Base-by-base conservation (phyloP, 2,797 vertebrate genomes). In the Tiaroga cobitis region DNA sequence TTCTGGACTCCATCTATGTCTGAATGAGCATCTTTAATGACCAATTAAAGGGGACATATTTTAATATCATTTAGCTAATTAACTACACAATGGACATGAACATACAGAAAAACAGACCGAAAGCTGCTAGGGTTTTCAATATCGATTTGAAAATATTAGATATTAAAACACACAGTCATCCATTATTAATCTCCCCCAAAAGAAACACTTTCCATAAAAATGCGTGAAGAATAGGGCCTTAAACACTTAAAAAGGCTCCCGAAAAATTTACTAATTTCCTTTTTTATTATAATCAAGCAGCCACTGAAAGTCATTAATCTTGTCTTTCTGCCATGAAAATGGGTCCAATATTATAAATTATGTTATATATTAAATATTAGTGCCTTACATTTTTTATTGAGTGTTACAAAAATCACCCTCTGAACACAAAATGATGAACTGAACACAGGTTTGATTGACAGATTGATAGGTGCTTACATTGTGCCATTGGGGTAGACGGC, bases 401-500 rank as follows among this genome's bases (percentile, higher is more conserved):
- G 26, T 54, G 9, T 7, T 63, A 26, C 61, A 63, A 63, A 29
- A 63, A 63, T 16, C 61, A 63, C 13, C 26, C 2, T 68, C 32
- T 21, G 32, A 10, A 18, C 32, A 46, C 41, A 80, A 80, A 46
- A 10, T 80, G 18, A 65, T 46, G 18, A 65, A 13, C 59, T 70
- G 32, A 70, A 83, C 49, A 13, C n/a, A 56, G 19, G 11, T 84
- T 70, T 70, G 54, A 83, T 8, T 39, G 19, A 39, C 3, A 81
- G 8, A 51, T 29, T 65, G 51, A 21, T 15, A 10, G 19, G 39
- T 61, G 8, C 94, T 96, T 92, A 96, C 95, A 99, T 97, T 85
- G 97, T 96, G 94, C 98, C 98, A 43, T 99, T 99, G 84, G 97
- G 94, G 89, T 99, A 99, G 92, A 98, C 95, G 0, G 97, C 88